Evolutionary conservation across 92 coral and sea anemone species (phyloP), one percentile per base, ranked within the genome.

Genomic region (Montipora capitata): DNA sequence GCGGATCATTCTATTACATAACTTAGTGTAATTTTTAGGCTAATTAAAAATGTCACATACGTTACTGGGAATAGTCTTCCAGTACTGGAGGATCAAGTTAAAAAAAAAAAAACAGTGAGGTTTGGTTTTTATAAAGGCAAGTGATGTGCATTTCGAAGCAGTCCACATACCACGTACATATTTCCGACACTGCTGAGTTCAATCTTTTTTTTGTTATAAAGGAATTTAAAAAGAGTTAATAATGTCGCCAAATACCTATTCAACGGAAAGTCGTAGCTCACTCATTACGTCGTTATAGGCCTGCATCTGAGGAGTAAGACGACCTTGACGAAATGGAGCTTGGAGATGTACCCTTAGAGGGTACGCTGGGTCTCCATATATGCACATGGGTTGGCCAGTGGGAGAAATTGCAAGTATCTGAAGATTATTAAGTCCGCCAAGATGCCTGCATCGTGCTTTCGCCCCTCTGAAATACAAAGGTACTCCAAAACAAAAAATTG

Each of bases 261-360:
- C 51, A 45, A 45, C 7, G 51, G 51, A 45, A 45, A 45, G 0
- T 45, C 51, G 51, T 45, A 45, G 6, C 9, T 45, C 51, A 45
- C 51, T 45, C 51, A 45, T 45, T 45, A 8, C 51, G 51, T 45
- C 6, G 51, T 45, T 45, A 8, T 45, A 45, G 4, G 51, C 51
- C 51, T 45, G 51, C 51, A 2, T 45, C 51, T 45, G 51, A 5
- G 51, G 51, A 45, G 51, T 45, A 45, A 45, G 51, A 45, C 77
- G 57, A 42, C 77, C 57, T 72, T 72, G 61, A 72, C 77, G 77
- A 72, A 72, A 72, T 72, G 77, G 61, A 72, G 77, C 77, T 72
- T 72, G 58, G 77, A 72, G 77, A 58, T 4, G 51, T 45, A 45
- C 51, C 51, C 51, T 45, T 45, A 45, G 51, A 45, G 51, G 2